These are phyloP conservation scores for Semotilus atromaculatus DNA, from an alignment of 2,797 vertebrate species.

Conservation along the genomic window DNA sequence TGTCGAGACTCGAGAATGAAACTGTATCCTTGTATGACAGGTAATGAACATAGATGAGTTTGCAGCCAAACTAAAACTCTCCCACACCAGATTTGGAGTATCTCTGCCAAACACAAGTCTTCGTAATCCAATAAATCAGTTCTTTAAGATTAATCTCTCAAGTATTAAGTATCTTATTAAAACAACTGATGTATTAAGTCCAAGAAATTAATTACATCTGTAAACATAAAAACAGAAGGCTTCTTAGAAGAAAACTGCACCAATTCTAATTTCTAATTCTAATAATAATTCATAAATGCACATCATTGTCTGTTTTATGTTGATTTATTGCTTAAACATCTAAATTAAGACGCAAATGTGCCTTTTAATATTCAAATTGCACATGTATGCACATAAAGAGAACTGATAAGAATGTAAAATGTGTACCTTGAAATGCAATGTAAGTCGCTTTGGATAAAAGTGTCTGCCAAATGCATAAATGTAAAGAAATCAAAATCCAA, in stretches of 20 bases:
- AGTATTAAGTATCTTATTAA: background rate
- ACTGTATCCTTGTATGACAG: background rate
- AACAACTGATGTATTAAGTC: conserved; percentile 6
- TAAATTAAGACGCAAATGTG: background rate
- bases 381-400: background rate
- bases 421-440: too few relatives aligned
- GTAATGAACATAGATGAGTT: background rate
- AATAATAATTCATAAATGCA: background rate
- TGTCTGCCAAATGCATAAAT: too few relatives aligned
- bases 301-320: background rate
- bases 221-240: conserved; percentile 21
- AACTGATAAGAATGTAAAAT: too few relatives aligned
- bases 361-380: conserved; percentile 15
- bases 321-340: background rate
- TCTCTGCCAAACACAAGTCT: conserved; percentile 6
- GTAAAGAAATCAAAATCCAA: conserved; percentile 3
- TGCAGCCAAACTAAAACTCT: conserved; percentile 6
- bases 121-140: background rate
- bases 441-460: too few relatives aligned
- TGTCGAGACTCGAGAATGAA: background rate
- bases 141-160: background rate
- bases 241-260: conserved; percentile 1
- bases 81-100: background rate
- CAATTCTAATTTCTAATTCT: background rate
- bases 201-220: background rate